Evolutionary conservation across 2,113 vertebrate genomes (phyloP).

Genomic region (Myanophis thanlyinensis): DNA sequence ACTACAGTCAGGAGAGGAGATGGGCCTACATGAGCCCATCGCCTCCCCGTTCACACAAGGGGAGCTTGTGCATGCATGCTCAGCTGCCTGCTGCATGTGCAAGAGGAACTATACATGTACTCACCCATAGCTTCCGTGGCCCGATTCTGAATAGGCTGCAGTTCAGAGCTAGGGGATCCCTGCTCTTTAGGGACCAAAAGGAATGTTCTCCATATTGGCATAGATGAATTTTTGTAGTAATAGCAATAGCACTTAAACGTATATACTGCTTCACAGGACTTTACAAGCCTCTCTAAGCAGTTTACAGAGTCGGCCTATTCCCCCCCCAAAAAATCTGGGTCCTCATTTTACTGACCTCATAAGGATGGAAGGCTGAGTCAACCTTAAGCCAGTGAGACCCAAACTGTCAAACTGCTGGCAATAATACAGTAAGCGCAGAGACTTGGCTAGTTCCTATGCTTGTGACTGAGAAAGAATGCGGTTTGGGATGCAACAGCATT

Average conservation of each 20-base stretch:
- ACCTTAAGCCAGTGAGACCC: no score
- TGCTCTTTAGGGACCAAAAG: not conserved
- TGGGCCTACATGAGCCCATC: accelerated
- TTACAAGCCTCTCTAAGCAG: no score
- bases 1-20: not conserved
- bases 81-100: no score
- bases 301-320: no score
- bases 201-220: not conserved
- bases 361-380: no score
- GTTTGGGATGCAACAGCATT: not conserved
- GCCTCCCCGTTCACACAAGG: not conserved
- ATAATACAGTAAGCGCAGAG: no score
- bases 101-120: no score
- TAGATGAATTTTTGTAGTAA: not conserved
- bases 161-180: not conserved
- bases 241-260: not conserved
- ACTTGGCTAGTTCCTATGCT: not conserved
- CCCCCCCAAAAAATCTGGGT: no score
- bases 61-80: not conserved
- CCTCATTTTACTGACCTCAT: no score
- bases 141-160: not conserved
- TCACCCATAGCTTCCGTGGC: not conserved
- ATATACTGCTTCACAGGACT: not conserved
- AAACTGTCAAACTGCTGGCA: no score
- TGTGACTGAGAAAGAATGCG: no score